A percentile compares a stretch with the other conserved stretches of the same genome.
Evolutionary conservation across 2,888 invertebrate species (phyloP).

Genomic region (Drosophila cyrtoloma): DNA sequence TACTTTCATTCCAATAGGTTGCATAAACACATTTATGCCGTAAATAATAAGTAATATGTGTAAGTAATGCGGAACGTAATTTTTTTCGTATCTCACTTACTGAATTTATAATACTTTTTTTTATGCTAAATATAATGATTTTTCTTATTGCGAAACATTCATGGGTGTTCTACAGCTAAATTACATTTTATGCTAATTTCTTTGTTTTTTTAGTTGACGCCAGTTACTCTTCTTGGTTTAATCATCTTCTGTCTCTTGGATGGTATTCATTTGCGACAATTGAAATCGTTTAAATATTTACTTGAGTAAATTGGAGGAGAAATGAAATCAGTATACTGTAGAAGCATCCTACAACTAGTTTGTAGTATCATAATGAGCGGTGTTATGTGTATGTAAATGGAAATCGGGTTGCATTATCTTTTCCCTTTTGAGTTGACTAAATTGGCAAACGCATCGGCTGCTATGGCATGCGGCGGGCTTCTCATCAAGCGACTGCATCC

Average conservation of each 20-base stretch:
- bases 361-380: slow-evolving; percentile 57
- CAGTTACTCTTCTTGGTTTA: slow-evolving; percentile 26
- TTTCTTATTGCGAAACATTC: slow-evolving; percentile 26
- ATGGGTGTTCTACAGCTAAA: slow-evolving; percentile 67
- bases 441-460: slow-evolving; percentile 76
- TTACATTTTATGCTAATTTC: slow-evolving; percentile 71
- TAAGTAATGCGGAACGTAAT: slow-evolving; percentile 40
- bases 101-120: slow-evolving; percentile 67
- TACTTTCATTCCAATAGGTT: slow-evolving; percentile 32
- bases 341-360: slow-evolving; percentile 61
- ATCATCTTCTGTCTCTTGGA: slow-evolving; percentile 51
- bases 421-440: slow-evolving; percentile 50
- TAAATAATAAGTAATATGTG: slow-evolving; percentile 43
- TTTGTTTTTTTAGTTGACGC: slow-evolving; percentile 55
- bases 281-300: slow-evolving; percentile 69
- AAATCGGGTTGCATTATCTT: slow-evolving; percentile 43
- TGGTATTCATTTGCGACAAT: slow-evolving; percentile 73
- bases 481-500: slow-evolving; percentile 18
- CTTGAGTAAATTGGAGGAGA: slow-evolving; percentile 35
- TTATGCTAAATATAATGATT: slow-evolving; percentile 24
- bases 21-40: slow-evolving; percentile 26
- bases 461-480: slow-evolving; percentile 56
- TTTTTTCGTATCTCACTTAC: slow-evolving; percentile 29
- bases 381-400: slow-evolving; percentile 45
- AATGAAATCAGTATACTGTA: slow-evolving; percentile 30